phyloP scores from a whole-genome alignment of 1,140 invertebrate genomes.

The Apocrypta bakeri region DNA sequence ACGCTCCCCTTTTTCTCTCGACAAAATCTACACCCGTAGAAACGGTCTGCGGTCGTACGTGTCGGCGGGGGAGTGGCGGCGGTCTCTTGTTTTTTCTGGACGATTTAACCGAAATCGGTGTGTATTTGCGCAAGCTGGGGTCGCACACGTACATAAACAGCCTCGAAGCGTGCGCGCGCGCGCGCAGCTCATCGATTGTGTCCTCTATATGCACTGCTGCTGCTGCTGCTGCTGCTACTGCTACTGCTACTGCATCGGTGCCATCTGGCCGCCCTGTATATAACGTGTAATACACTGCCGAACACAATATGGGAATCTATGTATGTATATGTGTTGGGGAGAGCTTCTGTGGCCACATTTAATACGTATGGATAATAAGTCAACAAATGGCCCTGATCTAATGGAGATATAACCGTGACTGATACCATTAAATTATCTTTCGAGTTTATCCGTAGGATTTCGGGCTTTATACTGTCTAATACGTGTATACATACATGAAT shows the following conservation, averaged over 20 bases:
- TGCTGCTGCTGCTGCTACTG: too few relatives aligned
- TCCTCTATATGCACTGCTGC: neutral
- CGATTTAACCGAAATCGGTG: slow-evolving; percentile 42
- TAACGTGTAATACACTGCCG: neutral
- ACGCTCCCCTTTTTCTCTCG: neutral
- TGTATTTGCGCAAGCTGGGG: slow-evolving; percentile 25
- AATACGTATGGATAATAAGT: slow-evolving; percentile 45
- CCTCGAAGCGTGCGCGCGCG: neutral
- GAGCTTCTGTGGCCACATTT: slow-evolving; percentile 46
- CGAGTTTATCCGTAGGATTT: slow-evolving; percentile 35
- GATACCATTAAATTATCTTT: slow-evolving; percentile 47
- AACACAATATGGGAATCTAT: neutral
- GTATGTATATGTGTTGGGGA: neutral
- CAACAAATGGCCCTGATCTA: slow-evolving; percentile 28
- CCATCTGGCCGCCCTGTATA: slow-evolving; percentile 38
- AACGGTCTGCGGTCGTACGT: neutral
- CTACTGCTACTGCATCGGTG: neutral
- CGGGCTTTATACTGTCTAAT: neutral
- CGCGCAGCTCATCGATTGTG: slow-evolving; percentile 35
- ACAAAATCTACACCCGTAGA: neutral
- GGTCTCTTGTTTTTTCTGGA: slow-evolving; percentile 26
- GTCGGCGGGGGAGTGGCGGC: neutral
- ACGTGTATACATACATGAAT: slow-evolving; percentile 12
- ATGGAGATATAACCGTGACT: slow-evolving; percentile 49
- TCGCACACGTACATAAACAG: neutral